Conservation (phyloP, 2,888 invertebrate genomes). For the Lysandra bellargus region DNA sequence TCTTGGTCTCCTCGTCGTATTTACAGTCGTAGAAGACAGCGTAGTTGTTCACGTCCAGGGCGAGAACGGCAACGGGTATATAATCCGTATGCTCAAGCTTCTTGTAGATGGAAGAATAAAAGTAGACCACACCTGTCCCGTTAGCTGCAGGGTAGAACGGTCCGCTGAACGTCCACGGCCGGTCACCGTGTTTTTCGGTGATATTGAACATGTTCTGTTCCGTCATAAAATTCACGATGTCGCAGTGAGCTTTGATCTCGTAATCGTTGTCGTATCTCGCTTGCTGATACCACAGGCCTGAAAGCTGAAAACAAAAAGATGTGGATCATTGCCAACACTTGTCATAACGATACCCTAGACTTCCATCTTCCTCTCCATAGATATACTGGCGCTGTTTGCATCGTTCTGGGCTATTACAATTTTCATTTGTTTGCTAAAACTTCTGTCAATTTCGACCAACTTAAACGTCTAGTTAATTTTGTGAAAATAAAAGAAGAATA, state of each 20-base stretch:
- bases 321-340: too few relatives aligned
- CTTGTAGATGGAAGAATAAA: background rate
- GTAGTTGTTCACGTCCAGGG: conserved; percentile 3
- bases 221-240: background rate
- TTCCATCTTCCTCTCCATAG: too few relatives aligned
- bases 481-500: too few relatives aligned
- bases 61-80: background rate
- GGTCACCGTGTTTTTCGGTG: background rate
- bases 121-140: background rate
- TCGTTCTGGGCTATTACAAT: too few relatives aligned
- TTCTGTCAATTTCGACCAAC: too few relatives aligned
- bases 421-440: too few relatives aligned
- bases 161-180: background rate
- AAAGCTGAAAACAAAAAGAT: too few relatives aligned
- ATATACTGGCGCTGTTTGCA: too few relatives aligned
- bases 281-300: too few relatives aligned
- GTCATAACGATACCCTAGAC: too few relatives aligned
- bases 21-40: background rate
- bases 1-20: conserved; percentile 9
- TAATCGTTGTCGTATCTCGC: background rate
- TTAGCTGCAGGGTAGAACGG: background rate
- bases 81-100: background rate
- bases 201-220: too few relatives aligned
- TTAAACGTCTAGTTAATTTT: too few relatives aligned
- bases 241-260: background rate